Base-by-base conservation (phyloP, 2,888 invertebrate species). In the Philonicus albiceps region DNA sequence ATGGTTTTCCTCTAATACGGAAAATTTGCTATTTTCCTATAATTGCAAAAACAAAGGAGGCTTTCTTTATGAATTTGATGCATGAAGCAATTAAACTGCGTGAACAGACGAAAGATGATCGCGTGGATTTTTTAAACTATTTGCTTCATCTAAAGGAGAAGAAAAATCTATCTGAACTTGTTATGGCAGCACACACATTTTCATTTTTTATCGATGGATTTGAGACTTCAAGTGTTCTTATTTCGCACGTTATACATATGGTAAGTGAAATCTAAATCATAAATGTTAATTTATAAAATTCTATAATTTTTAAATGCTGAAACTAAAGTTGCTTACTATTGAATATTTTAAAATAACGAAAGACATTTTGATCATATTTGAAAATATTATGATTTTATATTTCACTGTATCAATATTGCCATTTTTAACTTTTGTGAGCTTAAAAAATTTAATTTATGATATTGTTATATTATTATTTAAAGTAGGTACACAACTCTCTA, bases 161-260 rank as follows among this genome's bases (percentile, higher is more conserved):
- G 81, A 90, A 89, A 88, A 89, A 88, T 43, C 87, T 90, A 11
- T 88, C 89, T 7, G 89, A 89, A 31, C 78, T 88, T 4, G 90
- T 90, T 40, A 88, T 91, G 49, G 89, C 90, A 0, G 90, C 91
- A 0, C 90, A 91, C 81, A 89, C 90, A 2, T 90, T 91, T 89
- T 91, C 92, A 11, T 92, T 92, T 86, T 88, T 92, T 34, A 49
- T 91, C 8, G 92, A 92, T 87, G 92, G 92, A 1, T 91, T 90
- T 19, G 91, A 92, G 78, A 92, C 92, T 0, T 90, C 92, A 0
- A 90, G 91, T 27, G 37, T 88, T 0, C 89, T 90, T 0, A 85
- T 92, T 0, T 86, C 90, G 0, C 90, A 90, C 86, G 87, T 89
- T 2, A 86, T 92, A 3, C 81, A 91, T 78, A 88, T 90, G 89